Base-by-base conservation (phyloP, 2,113 vertebrate genomes). In the Oryzias melastigma region DNA sequence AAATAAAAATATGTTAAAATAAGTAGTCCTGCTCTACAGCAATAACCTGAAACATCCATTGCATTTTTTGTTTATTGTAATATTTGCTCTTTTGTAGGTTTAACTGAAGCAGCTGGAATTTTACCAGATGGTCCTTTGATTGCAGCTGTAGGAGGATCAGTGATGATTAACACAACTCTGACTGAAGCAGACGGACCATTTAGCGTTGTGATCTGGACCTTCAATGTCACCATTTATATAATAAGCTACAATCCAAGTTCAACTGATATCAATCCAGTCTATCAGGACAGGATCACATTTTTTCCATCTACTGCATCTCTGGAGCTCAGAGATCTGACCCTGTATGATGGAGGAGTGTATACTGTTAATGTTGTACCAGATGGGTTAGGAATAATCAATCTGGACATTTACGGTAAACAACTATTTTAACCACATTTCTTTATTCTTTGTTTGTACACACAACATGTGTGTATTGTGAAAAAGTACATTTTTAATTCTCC, bases 291-390 rank as follows among this genome's bases (percentile, higher is more conserved):
- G 75, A 19, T 71, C 4, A 2, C 81, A 3, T 45, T 75, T 52
- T n/a, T n/a, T n/a, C 7, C 0, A 0, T 57, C 4, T 52, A 80
- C 63, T 60, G 77, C 52, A 41, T 82, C 84, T 74, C 72, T 88
- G 69, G 67, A 77, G 71, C 82, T 88, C 73, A 58, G 62, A 17
- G 52, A 52, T 45, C 65, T 88, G 58, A 0, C 48, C 58, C 10
- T 51, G 2, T 12, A 0, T 40, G 88, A 90, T 48, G 57, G 2
- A 48, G 87, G 85, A 72, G 0, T 1, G 1, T 88, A 85, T 56
- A 0, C 0, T 0, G 19, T 82, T 17, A 4, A 0, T 0, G 12
- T 77, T 14, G 0, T 0, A 1, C 1, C 18, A 13, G 0, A 0
- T 29, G 14, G 0, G 14, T 0, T 0, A 0, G 75, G 67, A 42